Conservation (phyloP, 2,113 vertebrate species). For the Mellivora capensis region DNA sequence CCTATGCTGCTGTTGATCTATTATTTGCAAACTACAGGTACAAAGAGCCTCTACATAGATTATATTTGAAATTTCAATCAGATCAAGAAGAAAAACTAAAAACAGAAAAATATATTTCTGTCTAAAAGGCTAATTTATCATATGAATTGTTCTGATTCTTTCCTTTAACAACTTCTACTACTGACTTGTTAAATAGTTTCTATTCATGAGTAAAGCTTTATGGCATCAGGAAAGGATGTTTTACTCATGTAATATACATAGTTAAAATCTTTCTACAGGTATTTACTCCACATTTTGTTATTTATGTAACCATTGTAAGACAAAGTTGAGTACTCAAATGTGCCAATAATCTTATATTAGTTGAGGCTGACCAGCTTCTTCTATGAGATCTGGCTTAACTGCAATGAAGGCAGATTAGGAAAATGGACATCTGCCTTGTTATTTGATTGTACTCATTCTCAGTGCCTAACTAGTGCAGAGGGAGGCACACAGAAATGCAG, state of each 20-base stretch:
- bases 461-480: not conserved
- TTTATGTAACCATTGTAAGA: not conserved
- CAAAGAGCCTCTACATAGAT: not conserved
- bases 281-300: not conserved
- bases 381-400: not conserved
- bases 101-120: not conserved
- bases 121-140: not conserved
- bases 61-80: not conserved
- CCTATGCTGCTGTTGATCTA: not conserved
- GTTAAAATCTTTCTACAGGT: not conserved
- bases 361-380: not conserved
- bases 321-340: not conserved
- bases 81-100: not conserved
- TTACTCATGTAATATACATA: not conserved
- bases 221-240: not conserved
- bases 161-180: not conserved
- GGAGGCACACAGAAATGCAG: not conserved
- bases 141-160: not conserved
- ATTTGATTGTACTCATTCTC: not conserved
- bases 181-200: not conserved
- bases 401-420: not conserved
- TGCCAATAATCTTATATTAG: not conserved
- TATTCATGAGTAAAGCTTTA: not conserved
- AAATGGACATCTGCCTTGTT: not conserved
- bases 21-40: not conserved